Conservation (phyloP, 2,797 vertebrate species). For the Potorous gilbertii region DNA sequence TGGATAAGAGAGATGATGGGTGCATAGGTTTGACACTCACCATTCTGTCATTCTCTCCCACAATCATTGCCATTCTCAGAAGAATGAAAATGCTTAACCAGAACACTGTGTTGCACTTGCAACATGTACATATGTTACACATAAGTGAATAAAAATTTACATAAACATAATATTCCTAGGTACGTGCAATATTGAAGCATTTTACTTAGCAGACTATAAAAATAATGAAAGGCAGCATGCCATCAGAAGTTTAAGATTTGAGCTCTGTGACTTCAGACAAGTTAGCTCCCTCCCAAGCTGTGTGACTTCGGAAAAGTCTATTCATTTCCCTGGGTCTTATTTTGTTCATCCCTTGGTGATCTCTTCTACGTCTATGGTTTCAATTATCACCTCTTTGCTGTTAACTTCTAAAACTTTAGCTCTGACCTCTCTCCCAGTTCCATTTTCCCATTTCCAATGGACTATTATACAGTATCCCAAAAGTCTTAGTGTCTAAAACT, state of each 20-base stretch:
- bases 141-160: neutral
- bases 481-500: neutral
- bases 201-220: conserved; percentile 25
- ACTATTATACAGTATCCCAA: neutral
- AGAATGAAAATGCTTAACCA: conserved; percentile 15
- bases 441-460: neutral
- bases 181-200: conserved; percentile 5
- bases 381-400: neutral
- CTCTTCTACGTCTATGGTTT: neutral
- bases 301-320: neutral
- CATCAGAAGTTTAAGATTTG: neutral
- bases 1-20: neutral
- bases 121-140: neutral
- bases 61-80: neutral
- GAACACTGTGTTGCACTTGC: neutral
- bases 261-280: neutral
- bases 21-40: neutral
- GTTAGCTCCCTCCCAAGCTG: neutral
- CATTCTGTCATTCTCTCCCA: neutral
- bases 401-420: neutral
- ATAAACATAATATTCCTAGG: neutral
- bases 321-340: neutral
- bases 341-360: neutral
- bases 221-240: conserved; percentile 22
- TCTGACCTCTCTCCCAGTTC: neutral